Evolutionary conservation across 2,888 invertebrate genomes (phyloP).

Genomic region (Gymnoscelis rufifasciata): DNA sequence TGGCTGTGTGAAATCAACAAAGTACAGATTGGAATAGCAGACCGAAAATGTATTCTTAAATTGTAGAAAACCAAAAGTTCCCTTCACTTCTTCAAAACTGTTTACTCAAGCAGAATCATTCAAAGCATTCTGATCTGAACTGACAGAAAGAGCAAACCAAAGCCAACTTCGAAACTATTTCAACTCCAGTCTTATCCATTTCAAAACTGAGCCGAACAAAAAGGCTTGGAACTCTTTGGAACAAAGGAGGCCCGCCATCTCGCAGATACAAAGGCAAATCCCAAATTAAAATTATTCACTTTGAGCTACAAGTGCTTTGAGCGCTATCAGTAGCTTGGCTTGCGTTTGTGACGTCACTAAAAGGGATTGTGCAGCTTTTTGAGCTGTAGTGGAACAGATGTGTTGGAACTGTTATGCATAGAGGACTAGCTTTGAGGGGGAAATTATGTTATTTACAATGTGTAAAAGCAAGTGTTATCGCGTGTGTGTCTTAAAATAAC

Average conservation of each 20-base stretch:
- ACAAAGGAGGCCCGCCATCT: constrained; percentile 19
- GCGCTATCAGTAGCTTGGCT: constrained; percentile 4
- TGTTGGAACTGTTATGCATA: too few species aligned
- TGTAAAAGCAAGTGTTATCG: too few species aligned
- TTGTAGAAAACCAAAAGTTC: too few species aligned
- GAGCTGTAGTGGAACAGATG: too few species aligned
- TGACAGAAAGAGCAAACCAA: neutral
- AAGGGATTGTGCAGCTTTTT: neutral
- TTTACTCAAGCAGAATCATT: too few species aligned
- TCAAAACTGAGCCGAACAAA: constrained; percentile 8
- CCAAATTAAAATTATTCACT: constrained; percentile 24
- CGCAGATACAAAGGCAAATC: constrained; percentile 12
- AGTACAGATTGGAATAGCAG: too few species aligned
- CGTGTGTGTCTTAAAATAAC: too few species aligned
- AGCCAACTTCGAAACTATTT: constrained; percentile 2
- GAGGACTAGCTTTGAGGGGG: too few species aligned
- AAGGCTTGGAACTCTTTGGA: constrained; percentile 9
- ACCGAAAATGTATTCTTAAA: too few species aligned
- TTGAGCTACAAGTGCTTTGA: constrained; percentile 7
- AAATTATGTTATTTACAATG: too few species aligned
- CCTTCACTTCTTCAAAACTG: too few species aligned
- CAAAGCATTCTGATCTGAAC: neutral
- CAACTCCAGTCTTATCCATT: constrained; percentile 4
- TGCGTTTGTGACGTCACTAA: neutral
- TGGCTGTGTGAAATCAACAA: too few species aligned